Percentiles rank a stretch among this genome's conserved stretches.
Conservation (phyloP, 2,113 vertebrate genomes). For the Coptodon bakossiorum region DNA sequence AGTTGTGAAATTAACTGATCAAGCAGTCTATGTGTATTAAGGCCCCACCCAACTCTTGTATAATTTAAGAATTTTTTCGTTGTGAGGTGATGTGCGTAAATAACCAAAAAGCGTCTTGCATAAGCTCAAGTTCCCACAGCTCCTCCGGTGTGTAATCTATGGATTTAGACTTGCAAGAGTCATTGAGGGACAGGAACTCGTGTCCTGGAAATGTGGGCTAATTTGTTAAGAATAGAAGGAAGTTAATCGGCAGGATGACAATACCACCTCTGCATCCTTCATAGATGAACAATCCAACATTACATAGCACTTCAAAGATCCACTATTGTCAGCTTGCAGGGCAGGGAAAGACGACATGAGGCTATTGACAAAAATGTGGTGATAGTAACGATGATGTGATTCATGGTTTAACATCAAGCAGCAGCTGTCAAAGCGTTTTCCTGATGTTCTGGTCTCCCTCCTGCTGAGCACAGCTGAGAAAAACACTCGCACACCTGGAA, state of each 20-base stretch:
- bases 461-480: conserved; percentile 55
- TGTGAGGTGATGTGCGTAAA: background rate
- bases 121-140: conserved; percentile 26
- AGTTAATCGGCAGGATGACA: conserved; percentile 52
- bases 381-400: background rate
- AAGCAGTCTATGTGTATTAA: background rate
- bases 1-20: background rate
- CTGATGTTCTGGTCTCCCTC: conserved; percentile 34
- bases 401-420: conserved; percentile 9
- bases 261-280: conserved; percentile 53
- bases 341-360: conserved; percentile 26
- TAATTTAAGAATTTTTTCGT: background rate
- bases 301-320: conserved; percentile 23
- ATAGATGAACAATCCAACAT: conserved; percentile 39
- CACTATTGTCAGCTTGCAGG: conserved; percentile 28
- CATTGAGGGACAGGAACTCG: conserved; percentile 35
- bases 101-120: background rate
- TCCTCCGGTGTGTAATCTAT: conserved; percentile 30
- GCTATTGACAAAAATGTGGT: conserved; percentile 34
- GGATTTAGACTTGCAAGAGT: conserved; percentile 44
- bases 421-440: conserved; percentile 33
- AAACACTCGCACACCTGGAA: conserved; percentile 36
- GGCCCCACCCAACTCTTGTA: background rate
- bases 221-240: conserved; percentile 68
- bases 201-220: conserved; percentile 55